Conservation (phyloP, 2,113 vertebrate genomes). For the Scartelaos histophorus region DNA sequence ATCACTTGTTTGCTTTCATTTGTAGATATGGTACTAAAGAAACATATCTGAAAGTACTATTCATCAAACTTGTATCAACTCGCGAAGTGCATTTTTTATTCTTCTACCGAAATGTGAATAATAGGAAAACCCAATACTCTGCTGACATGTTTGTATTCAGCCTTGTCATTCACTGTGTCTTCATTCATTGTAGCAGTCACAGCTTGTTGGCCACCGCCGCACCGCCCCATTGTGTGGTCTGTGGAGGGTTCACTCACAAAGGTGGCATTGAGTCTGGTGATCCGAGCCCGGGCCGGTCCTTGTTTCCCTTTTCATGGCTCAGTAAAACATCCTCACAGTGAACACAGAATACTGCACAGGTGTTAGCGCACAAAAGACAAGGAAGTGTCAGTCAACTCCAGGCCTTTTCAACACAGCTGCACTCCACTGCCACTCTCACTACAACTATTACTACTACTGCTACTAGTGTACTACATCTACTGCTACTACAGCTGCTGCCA, state of each 20-base stretch:
- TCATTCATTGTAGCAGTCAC: conserved; percentile 65
- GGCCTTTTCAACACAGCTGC: conserved; percentile 33
- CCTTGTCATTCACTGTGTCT: conserved; percentile 48
- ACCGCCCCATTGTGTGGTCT: conserved; percentile 53
- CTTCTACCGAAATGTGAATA: conserved; percentile 33
- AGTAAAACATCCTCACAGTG: conserved; percentile 59
- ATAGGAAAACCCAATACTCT: conserved; percentile 33
- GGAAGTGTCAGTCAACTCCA: conserved; percentile 44
- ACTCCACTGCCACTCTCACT: conserved; percentile 31
- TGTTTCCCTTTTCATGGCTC: conserved; percentile 63
- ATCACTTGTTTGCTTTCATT: background rate
- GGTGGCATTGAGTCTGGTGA: conserved; percentile 74
- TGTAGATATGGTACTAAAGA: background rate
- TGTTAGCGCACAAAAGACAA: conserved; percentile 61
- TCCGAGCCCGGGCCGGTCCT: conserved; percentile 53
- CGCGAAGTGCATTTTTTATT: conserved; percentile 19
- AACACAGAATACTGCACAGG: conserved; percentile 67
- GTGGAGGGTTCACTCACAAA: conserved; percentile 65
- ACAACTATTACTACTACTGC: background rate
- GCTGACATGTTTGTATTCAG: conserved; percentile 59
- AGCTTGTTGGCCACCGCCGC: conserved; percentile 56
- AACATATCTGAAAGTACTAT: conserved; percentile 1
- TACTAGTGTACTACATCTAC: too few relatives aligned
- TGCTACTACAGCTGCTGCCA: background rate
- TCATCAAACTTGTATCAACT: conserved; percentile 49